Base-by-base conservation (phyloP, 2,113 vertebrate genomes). In the Tautogolabrus adspersus region DNA sequence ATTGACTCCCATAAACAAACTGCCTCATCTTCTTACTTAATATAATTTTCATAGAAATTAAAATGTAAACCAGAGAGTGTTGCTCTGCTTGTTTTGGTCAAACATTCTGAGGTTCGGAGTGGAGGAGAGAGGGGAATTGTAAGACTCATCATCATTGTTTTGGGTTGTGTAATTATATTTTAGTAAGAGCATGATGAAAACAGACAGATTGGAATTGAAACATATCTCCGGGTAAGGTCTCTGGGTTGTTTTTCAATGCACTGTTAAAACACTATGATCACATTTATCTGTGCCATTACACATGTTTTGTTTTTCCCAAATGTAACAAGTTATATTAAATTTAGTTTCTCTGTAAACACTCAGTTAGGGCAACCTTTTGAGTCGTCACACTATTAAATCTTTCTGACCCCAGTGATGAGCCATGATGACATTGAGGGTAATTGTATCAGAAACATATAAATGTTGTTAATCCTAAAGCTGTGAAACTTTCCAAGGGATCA, bases 251-350 rank as follows among this genome's bases (percentile, higher is more conserved):
- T 76, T 77, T 82, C 81, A 78, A 59, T 75, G 61, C 4, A 10
- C 63, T 67, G 68, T 64, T 83, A 66, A 62, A 51, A 59, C 15
- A 22, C 66, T 55, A 18, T 85, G 83, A 82, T 84, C 47, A 81
- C 75, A 84, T 88, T 76, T 91, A 63, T 71, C 76, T 84, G 72
- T 89, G 82, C 79, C 68, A 84, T 83, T 82, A 72, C 80, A 85
- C 75, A 77, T 89, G 72, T 77, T 88, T 84, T 79, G 57, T 87
- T 83, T 86, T 83, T 84, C 61, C 60, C 8, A 66, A 66, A 83
- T 89, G 85, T 63, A 86, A 79, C 86, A 83, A 79, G 84, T 83
- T 72, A 69, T 81, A 83, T 88, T 86, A 63, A 87, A 84, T 89
- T 79, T 77, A 65, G 56, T 42, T 86, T 63, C 72, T 83, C 49